Evolutionary conservation across 1,140 invertebrate species (phyloP), one percentile per base, ranked within the genome.

Genomic region (Halesus radiatus): DNA sequence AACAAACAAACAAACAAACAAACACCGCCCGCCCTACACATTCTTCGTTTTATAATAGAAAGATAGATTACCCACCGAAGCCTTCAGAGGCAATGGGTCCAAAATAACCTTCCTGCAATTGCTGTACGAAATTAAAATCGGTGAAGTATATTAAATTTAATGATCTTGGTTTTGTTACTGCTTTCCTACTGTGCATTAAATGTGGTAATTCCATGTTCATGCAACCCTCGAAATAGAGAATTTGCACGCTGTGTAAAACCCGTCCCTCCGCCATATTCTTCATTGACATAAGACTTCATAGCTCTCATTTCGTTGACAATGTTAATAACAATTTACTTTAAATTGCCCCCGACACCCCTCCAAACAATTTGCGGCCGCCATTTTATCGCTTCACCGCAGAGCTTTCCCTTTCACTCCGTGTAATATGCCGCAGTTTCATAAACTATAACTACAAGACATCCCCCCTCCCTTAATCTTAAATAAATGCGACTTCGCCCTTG

Each of bases 301-400:
- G 62, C 62, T 29, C 23, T 26, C 22, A 66, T 66, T 66, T 26
- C 29, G 23, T 26, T 66, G 23, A 32, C 22, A 26, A 16, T 32
- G 62, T 66, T 66, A 66, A 66, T 66, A 32, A 66, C 62, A 66
- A 66, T 66, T 66, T 66, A 66, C 29, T 66, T 66, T 66, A 29
- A 29, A 66, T 66, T 66, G 62, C 62, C 7, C 15, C 29, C 29
- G 29, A 37, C 62, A 32, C 62, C 62, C 58, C 62, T 66, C 62
- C 62, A 29, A 13, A 32, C 62, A 66, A 32, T 66, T 66, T 66
- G 62, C 16, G 62, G 37, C 10, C 16, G 26, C 62, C 62, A 37
- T 66, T 66, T 66, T 32, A 66, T 66, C 62, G 62, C 62, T 37
- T 16, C 10, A 32, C 0, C 29, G 62, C 62, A 66, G 62, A 66